phyloP scores from a whole-genome alignment of 1,140 invertebrate genomes.

The Ceratina calcarata region DNA sequence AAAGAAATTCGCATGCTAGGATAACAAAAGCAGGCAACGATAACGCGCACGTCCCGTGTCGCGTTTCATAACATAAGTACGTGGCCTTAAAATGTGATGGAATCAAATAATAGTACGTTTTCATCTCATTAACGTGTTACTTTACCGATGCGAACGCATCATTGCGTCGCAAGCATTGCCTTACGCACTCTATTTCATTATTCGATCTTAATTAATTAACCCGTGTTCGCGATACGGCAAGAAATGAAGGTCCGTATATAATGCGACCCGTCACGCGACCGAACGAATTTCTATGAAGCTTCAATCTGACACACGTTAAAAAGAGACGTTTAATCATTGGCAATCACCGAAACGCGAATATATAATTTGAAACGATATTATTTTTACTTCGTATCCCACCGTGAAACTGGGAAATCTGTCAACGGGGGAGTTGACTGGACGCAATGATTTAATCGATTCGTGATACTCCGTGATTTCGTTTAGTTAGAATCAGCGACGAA shows the following conservation, averaged over 20 bases:
- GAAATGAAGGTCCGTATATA: not conserved
- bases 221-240: not conserved
- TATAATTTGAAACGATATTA: constrained; percentile 45
- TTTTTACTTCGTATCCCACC: not conserved
- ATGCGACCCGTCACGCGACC: not conserved
- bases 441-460: not conserved
- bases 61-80: not conserved
- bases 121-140: not conserved
- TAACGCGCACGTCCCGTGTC: not conserved
- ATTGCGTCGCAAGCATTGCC: not conserved
- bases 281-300: constrained; percentile 28
- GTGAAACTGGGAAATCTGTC: not conserved
- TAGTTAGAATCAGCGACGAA: not conserved
- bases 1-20: constrained; percentile 15
- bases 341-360: constrained; percentile 29
- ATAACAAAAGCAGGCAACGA: constrained; percentile 12
- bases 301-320: not conserved
- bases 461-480: not conserved
- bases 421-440: constrained; percentile 6
- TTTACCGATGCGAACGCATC: not conserved
- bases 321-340: constrained; percentile 15
- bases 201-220: constrained; percentile 3
- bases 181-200: not conserved
- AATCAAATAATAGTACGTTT: constrained; percentile 10
- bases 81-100: not conserved